A percentile compares a stretch with the other conserved stretches of the same genome.
Conservation (phyloP, 2,797 vertebrate genomes). For the Catostomus latipinnis region DNA sequence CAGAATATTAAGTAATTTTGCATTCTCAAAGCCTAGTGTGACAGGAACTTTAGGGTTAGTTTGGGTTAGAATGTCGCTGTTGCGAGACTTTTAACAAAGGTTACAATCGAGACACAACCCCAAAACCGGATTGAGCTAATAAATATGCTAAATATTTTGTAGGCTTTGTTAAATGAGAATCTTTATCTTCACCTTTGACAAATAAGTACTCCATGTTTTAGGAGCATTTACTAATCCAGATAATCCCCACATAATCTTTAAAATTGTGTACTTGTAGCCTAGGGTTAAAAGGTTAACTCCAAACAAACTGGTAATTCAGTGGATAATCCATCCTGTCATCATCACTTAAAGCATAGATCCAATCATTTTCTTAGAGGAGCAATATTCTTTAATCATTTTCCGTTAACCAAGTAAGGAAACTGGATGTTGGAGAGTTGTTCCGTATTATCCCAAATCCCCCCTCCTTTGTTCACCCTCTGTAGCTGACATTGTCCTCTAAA, state of each 20-base stretch:
- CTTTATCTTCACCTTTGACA: neutral
- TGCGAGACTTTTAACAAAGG: too few species aligned
- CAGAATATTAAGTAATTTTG: too few species aligned
- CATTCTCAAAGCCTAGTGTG: too few species aligned
- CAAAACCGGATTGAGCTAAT: too few species aligned
- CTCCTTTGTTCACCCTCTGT: conserved; percentile 52
- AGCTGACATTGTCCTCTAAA: conserved; percentile 81
- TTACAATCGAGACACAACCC: too few species aligned
- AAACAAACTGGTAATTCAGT: neutral
- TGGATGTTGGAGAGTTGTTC: neutral
- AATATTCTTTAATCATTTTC: conserved; percentile 28
- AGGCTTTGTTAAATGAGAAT: neutral
- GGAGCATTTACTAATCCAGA: conserved; percentile 8
- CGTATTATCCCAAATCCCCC: conserved; percentile 1
- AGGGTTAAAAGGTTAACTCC: conserved; percentile 5
- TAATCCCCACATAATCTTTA: conserved; percentile 4
- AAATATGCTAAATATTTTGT: too few species aligned
- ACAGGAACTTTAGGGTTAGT: too few species aligned
- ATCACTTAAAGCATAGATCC: neutral
- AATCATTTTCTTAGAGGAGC: conserved; percentile 23
- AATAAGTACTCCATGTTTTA: neutral
- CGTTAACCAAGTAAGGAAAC: neutral
- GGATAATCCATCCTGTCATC: conserved; percentile 1
- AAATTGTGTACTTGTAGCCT: neutral
- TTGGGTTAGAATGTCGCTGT: too few species aligned